phyloP scores from a whole-genome alignment of 2,113 vertebrate genomes.

The Saccopteryx leptura region DNA sequence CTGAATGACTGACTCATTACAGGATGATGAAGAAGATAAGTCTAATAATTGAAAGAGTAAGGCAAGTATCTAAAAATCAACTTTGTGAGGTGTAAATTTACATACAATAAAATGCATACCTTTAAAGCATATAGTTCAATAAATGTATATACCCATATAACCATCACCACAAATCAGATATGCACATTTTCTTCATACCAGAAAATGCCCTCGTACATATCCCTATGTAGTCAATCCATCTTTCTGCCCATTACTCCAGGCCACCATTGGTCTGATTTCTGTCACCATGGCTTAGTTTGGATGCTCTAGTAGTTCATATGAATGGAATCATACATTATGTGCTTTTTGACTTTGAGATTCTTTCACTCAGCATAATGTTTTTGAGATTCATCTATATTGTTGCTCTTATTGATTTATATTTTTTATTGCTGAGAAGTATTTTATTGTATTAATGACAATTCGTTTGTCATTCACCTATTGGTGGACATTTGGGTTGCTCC shows the following conservation, averaged over 20 bases:
- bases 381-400: not conserved
- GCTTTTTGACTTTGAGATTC: not conserved
- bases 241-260: not conserved
- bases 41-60: constrained; percentile 8
- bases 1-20: constrained; percentile 53
- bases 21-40: not conserved
- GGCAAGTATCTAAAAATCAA: constrained; percentile 50
- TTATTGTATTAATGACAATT: not conserved
- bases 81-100: not conserved
- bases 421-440: constrained; percentile 45
- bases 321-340: not conserved
- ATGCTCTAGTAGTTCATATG: not conserved
- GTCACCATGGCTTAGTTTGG: not conserved
- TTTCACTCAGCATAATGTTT: not conserved
- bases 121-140: not conserved
- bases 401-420: not conserved
- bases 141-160: not conserved
- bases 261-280: not conserved
- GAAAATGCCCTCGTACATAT: not conserved
- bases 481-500: not conserved
- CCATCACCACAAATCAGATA: not conserved
- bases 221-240: not conserved
- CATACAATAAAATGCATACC: not conserved
- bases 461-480: not conserved
- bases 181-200: not conserved